A percentile compares a stretch with the other conserved stretches of the same genome.
phyloP scores from a whole-genome alignment of 2,113 vertebrate genomes.

The Plestiodon gilberti region DNA sequence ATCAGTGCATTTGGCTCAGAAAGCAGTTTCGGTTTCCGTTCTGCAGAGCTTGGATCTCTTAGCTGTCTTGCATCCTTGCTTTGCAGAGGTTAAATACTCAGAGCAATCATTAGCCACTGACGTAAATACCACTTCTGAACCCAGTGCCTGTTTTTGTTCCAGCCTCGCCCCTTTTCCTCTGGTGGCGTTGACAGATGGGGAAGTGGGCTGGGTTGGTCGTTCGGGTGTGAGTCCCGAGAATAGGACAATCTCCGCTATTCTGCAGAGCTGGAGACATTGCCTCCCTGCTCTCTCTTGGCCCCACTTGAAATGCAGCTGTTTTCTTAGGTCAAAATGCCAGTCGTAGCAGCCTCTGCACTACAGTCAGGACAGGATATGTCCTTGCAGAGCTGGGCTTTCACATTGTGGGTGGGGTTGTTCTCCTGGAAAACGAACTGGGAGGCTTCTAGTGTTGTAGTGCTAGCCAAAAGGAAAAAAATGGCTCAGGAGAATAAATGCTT shows the following conservation, averaged over 20 bases:
- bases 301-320: background rate
- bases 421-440: background rate
- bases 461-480: background rate
- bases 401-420: background rate
- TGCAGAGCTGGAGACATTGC: slow-evolving; percentile 64
- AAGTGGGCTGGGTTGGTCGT: slow-evolving; percentile 75
- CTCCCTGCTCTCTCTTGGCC: background rate
- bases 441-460: background rate
- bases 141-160: slow-evolving; percentile 45
- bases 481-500: background rate
- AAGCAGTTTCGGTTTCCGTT: no score
- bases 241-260: slow-evolving; percentile 42
- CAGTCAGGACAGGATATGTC: background rate
- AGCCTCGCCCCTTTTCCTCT: slow-evolving; percentile 61
- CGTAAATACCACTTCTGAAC: slow-evolving; percentile 46
- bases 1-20: no score
- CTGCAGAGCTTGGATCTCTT: no score
- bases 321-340: background rate
- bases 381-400: background rate
- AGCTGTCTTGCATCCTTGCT: background rate
- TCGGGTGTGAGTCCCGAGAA: slow-evolving; percentile 76
- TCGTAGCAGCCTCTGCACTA: background rate
- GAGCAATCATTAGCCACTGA: slow-evolving; percentile 33
- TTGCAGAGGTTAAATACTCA: background rate
- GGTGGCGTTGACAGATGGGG: slow-evolving; percentile 60